Evolutionary conservation across 2,113 vertebrate genomes (phyloP).

Genomic region (Myanophis thanlyinensis): DNA sequence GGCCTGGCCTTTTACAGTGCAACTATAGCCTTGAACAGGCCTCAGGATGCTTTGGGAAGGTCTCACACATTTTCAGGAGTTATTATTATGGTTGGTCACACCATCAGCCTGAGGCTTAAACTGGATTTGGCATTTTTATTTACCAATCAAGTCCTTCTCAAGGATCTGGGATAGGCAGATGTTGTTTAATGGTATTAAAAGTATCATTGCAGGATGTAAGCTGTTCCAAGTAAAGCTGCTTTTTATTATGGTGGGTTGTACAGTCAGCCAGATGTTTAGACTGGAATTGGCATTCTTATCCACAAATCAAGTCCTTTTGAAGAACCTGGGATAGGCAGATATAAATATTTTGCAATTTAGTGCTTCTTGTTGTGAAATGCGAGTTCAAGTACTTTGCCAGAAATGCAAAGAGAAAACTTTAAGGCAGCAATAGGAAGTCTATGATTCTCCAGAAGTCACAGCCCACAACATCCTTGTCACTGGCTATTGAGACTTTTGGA

Average conservation of each 20-base stretch:
- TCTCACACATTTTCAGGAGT: not conserved
- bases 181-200: not conserved
- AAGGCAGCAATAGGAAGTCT: not conserved
- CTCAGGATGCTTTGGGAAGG: not conserved
- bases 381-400: not conserved
- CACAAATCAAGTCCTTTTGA: not conserved
- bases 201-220: not conserved
- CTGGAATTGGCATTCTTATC: not conserved
- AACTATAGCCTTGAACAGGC: not conserved
- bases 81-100: not conserved
- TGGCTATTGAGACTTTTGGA: not conserved
- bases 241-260: too few species aligned
- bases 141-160: not conserved
- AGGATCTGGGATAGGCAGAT: not conserved
- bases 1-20: not conserved
- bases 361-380: not conserved
- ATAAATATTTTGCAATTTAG: not conserved
- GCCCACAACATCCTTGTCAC: not conserved
- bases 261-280: too few species aligned
- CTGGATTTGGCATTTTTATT: not conserved
- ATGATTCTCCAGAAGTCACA: not conserved
- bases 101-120: not conserved
- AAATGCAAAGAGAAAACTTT: not conserved
- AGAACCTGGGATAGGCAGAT: not conserved
- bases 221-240: not conserved